These are phyloP conservation scores for Cephus runcator DNA, from an alignment of 2,888 invertebrate genomes.

Conservation along the genomic window DNA sequence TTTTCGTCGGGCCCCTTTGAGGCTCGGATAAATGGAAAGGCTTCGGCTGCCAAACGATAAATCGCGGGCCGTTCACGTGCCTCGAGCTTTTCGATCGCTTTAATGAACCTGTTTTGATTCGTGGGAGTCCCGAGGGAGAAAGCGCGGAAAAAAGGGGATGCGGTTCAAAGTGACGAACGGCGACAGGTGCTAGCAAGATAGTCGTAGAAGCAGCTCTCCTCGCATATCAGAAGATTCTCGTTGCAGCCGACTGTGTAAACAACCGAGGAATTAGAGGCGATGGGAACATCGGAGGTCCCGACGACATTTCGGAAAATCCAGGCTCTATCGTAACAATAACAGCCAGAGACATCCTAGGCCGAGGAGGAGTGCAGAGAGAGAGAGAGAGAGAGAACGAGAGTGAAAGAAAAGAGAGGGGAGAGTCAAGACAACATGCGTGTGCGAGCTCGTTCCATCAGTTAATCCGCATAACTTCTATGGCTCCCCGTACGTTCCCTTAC, in stretches of 20 bases:
- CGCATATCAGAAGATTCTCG: background rate
- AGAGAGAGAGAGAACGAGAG: background rate
- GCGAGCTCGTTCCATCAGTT: conserved; percentile 30
- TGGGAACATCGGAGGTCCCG: conserved; percentile 9
- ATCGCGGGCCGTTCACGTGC: background rate
- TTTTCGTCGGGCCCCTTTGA: background rate
- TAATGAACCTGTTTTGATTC: background rate
- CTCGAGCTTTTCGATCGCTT: background rate
- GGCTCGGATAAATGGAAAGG: background rate
- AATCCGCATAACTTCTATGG: conserved; percentile 47
- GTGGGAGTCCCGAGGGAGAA: background rate
- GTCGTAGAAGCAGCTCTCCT: background rate
- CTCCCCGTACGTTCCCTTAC: conserved; percentile 27
- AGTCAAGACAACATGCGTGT: background rate
- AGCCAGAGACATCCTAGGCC: conserved; percentile 6
- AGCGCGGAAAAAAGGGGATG: background rate
- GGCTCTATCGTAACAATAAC: conserved; percentile 33
- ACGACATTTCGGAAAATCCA: conserved; percentile 28
- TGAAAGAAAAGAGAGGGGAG: background rate
- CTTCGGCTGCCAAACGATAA: background rate
- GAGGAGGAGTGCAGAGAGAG: background rate
- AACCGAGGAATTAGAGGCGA: conserved; percentile 25
- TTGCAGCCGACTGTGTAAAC: conserved; percentile 25
- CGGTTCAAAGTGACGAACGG: conserved; percentile 24
- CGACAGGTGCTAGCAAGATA: conserved; percentile 20